Evolutionary conservation across 2,797 vertebrate species (phyloP), one percentile per base, ranked within the genome.

Genomic region (Labroides dimidiatus): DNA sequence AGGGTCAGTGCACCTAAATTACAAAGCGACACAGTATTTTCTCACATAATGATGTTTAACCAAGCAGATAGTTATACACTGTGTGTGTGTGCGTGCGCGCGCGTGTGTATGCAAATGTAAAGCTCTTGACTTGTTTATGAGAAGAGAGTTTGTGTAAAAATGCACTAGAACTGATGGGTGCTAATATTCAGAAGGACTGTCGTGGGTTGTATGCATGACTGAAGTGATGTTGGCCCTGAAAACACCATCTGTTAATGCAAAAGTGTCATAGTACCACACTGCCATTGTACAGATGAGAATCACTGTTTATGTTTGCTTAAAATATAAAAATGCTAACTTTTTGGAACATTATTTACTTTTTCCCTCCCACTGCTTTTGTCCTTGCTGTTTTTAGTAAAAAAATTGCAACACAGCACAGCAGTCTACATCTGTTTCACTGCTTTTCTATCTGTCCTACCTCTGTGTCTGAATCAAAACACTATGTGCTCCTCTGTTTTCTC

Each of bases 201-300:
- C 2, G 45, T 21, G 52, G 43, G 23, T 57, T 33, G 45, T 15
- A n/a, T 53, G 64, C 52, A 15, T 55, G 44, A 72, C 45, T 55
- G 48, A 33, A 54, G 41, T 12, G 61, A 20, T 51, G 44, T 55
- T 58, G 69, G 36, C 65, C 63, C 54, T 39, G 41, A 57, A 62
- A 52, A 47, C 11, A 56, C 54, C 49, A 66, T 58, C 64, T 75
- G 71, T 60, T 67, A 49, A 47, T 15, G 37, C 33, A 11, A 6
- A 30, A 41, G 27, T 52, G 48, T 51, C 21, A 42, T 17, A 9
- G n/a, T 45, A 23, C 64, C 24, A 30, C 37, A 14, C 17, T 0
- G 43, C 24, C 24, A 56, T 9, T 45, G 3, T 21, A 11, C n/a
- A 36, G 7, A 15, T 7, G 33, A 54, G 6, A 33, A 21, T 14